Conservation (phyloP, 2,113 vertebrate genomes). For the Pagrus major region DNA sequence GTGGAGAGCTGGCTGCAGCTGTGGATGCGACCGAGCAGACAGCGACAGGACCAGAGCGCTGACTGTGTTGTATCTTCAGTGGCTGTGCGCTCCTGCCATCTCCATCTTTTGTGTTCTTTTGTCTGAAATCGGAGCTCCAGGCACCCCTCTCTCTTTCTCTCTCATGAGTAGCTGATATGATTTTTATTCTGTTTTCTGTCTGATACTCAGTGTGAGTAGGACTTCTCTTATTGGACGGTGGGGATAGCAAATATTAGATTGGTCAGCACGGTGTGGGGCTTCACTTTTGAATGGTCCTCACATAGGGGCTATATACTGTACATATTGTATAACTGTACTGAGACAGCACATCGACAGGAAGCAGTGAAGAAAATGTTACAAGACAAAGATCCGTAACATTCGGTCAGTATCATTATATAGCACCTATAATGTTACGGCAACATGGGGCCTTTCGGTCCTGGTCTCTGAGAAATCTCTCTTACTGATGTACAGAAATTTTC, state of each 20-base stretch:
- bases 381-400: conserved; percentile 12
- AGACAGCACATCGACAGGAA: conserved; percentile 81
- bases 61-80: conserved; percentile 65
- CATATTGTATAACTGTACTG: conserved; percentile 98
- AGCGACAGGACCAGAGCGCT: conserved; percentile 23
- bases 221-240: conserved; percentile 64
- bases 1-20: conserved; percentile 31
- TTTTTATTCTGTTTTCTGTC: conserved; percentile 65
- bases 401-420: conserved; percentile 20
- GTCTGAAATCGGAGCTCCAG: conserved; percentile 65
- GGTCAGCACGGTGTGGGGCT: conserved; percentile 52
- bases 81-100: conserved; percentile 84
- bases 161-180: conserved; percentile 70
- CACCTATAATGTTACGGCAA: conserved; percentile 48
- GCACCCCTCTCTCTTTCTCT: conserved; percentile 50
- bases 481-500: conserved; percentile 93
- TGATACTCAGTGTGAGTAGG: conserved; percentile 63
- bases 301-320: conserved; percentile 88
- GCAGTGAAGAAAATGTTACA: conserved; percentile 56
- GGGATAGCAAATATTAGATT: conserved; percentile 52
- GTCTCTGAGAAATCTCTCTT: conserved; percentile 80
- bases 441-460: conserved; percentile 35
- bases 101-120: conserved; percentile 65
- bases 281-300: conserved; percentile 56
- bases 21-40: conserved; percentile 13